Conservation (phyloP, 2,797 vertebrate species). For the Moxostoma hubbsi region DNA sequence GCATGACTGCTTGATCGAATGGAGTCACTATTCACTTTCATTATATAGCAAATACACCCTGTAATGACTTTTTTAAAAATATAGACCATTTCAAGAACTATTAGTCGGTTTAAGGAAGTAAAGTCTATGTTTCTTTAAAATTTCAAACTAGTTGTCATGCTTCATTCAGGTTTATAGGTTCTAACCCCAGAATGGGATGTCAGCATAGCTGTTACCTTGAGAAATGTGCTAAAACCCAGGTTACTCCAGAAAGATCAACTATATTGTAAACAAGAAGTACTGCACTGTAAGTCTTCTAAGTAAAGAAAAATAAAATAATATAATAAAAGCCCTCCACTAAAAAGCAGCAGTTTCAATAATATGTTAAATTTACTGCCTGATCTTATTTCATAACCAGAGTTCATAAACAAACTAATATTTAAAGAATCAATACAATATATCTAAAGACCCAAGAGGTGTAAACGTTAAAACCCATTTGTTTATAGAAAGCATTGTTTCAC, state of each 20-base stretch:
- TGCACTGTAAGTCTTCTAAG: neutral
- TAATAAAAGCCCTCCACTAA: neutral
- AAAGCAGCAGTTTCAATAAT: no score
- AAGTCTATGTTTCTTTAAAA: no score
- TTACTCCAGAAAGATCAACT: no score
- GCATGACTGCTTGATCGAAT: no score
- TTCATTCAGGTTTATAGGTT: no score
- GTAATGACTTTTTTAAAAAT: no score
- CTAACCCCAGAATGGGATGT: no score
- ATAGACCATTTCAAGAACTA: no score
- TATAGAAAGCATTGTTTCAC: conserved; percentile 25
- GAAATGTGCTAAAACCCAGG: neutral
- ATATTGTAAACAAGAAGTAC: neutral
- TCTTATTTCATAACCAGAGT: conserved; percentile 16
- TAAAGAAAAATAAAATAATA: neutral
- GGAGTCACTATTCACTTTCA: no score
- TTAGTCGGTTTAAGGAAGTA: no score
- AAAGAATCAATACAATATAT: conserved; percentile 8
- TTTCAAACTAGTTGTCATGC: no score
- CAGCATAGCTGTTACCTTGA: neutral
- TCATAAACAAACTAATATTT: conserved; percentile 28
- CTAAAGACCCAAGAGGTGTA: conserved; percentile 26
- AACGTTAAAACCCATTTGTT: conserved; percentile 39
- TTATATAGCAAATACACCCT: no score
- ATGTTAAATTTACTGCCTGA: neutral